Evolutionary conservation across 2,888 invertebrate genomes (phyloP), one percentile per base, ranked within the genome.

Genomic region (Gortyna flavago): DNA sequence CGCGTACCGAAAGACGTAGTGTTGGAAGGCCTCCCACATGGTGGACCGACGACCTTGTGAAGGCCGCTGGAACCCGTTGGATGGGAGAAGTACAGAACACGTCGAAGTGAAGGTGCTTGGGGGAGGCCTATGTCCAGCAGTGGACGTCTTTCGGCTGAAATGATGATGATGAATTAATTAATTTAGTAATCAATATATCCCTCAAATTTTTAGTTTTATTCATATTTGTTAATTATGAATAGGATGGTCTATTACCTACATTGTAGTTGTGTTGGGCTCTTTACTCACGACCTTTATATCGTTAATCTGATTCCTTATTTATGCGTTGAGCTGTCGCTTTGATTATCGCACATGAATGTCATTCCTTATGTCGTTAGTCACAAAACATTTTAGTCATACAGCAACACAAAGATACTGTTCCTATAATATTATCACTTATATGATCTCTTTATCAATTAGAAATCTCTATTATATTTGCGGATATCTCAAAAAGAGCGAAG

Each of bases 361-460:
- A 66, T 29, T 32, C 13, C 9, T 25, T 0, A 66, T 71, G 41
- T 62, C 11, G 8, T 6, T 6, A 32, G 13, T 29, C 29, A 48
- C 66, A 62, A 66, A 57, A 38, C 18, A 70, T 69, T 67, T 61
- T 21, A n/a, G 57, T 38, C 9, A 51, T 54, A 69, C 6, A 71
- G 25, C 35, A 18, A 67, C 35, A 61, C 18, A 79, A 64, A 61
- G 38, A 57, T 38, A 41, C 29, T 57, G n/a, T 61, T 35, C 61
- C 62, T 80, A 54, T 62, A 79, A 81, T 77, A 57, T 70, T 80
- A 71, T 78, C 76, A 85, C 66, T 85, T 81, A 67, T 81, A 83
- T 72, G 79, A 83, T 75, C 75, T 79, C 75, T 85, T 82, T 87
- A 77, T 82, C 79, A 84, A 84, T 82, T 83, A 83, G 74, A 78